Evolutionary conservation across 2,113 vertebrate genomes (phyloP).

Genomic region (Lanius collurio): DNA sequence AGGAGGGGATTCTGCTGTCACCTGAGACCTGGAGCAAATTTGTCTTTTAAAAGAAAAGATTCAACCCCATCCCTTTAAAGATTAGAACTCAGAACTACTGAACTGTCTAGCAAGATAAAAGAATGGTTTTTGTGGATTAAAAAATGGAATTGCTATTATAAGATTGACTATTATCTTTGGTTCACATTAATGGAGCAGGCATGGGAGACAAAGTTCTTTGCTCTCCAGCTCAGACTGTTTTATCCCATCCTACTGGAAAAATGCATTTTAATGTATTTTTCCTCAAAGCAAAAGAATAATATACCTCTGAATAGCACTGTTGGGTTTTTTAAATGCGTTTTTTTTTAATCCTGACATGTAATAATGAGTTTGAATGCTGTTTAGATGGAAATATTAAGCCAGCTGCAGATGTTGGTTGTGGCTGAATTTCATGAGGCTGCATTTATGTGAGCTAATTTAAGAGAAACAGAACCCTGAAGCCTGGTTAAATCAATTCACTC

Average conservation of each 20-base stretch:
- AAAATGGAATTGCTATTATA: background rate
- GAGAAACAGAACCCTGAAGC: background rate
- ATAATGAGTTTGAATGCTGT: background rate
- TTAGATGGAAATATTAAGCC: background rate
- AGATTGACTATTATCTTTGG: background rate
- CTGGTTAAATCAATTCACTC: background rate
- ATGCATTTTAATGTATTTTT: background rate
- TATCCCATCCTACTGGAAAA: background rate
- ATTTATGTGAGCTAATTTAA: background rate
- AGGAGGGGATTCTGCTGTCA: background rate
- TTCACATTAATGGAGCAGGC: background rate
- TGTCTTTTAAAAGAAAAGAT: background rate
- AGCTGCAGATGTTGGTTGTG: background rate
- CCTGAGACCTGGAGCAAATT: background rate
- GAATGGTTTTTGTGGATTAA: background rate
- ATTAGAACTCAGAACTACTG: background rate
- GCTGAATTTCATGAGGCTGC: background rate
- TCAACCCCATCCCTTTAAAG: background rate
- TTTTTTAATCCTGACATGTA: background rate
- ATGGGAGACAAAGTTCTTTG: background rate
- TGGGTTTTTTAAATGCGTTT: background rate
- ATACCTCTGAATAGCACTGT: background rate
- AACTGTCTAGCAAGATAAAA: background rate
- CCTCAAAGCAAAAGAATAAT: background rate
- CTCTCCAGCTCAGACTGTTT: background rate